These are phyloP conservation scores for Calvadosia cruxmelitensis DNA, from an alignment of 30 jellyfish, hydroid and myxozoan genomes.

Conservation along the genomic window DNA sequence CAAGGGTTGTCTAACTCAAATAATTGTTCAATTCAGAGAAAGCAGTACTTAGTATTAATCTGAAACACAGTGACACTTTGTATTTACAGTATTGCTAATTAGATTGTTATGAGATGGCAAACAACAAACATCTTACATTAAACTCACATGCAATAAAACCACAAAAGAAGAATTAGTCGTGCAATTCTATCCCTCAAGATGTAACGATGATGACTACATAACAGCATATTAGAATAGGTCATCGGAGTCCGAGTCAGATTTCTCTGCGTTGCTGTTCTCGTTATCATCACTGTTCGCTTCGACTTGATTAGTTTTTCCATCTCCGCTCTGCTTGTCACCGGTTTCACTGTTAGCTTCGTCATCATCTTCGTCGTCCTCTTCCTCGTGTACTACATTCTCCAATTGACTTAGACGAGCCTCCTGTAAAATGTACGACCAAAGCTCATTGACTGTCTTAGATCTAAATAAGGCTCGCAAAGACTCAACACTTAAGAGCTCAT, in stretches of 20 bases:
- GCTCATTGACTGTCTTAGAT: not conserved
- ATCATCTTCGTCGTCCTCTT: constrained; percentile 60
- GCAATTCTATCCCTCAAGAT: too few relatives aligned
- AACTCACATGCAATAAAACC: too few relatives aligned
- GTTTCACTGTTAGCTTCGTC: constrained; percentile 50
- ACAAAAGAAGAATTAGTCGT: too few relatives aligned
- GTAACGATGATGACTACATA: not conserved
- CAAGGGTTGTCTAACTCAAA: too few relatives aligned
- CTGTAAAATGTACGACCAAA: constrained; percentile 16
- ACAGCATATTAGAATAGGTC: not conserved
- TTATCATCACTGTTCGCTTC: constrained; percentile 7
- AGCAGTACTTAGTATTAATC: too few relatives aligned
- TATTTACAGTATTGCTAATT: too few relatives aligned
- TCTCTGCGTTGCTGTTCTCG: not conserved
- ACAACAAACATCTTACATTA: too few relatives aligned
- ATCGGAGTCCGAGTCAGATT: not conserved
- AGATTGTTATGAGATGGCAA: too few relatives aligned
- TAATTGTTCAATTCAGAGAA: too few relatives aligned
- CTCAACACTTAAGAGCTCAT: too few relatives aligned
- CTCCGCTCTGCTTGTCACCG: constrained; percentile 23
- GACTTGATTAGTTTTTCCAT: constrained; percentile 6
- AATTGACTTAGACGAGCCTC: constrained; percentile 79
- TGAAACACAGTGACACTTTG: too few relatives aligned
- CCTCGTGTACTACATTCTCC: constrained; percentile 79
- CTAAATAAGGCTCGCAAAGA: too few relatives aligned